A percentile compares a stretch with the other conserved stretches of the same genome.
Conservation (phyloP, 2,888 invertebrate genomes). For the Pristionchus fissidentatus region DNA sequence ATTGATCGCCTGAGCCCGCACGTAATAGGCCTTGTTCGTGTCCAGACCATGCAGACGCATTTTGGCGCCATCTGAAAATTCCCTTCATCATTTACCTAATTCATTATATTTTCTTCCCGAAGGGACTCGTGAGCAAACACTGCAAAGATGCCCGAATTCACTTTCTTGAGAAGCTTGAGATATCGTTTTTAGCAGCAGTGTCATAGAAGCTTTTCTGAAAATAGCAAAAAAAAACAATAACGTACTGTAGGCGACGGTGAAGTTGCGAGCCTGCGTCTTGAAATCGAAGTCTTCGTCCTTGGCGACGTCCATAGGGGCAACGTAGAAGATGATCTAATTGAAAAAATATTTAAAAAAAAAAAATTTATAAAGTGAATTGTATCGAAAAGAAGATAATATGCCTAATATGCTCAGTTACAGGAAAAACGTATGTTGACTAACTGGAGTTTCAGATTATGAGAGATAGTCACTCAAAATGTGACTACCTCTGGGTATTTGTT, state of each 20-base stretch:
- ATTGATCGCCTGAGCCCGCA: constrained; percentile 61
- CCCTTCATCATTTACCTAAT: neutral
- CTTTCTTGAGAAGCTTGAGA: no score
- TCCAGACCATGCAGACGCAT: constrained; percentile 55
- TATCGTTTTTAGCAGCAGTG: no score
- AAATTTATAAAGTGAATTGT: no score
- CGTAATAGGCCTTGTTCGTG: constrained; percentile 60
- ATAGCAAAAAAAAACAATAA: no score
- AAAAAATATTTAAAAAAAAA: neutral
- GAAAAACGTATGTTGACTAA: no score
- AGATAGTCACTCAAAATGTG: no score
- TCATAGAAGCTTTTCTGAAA: neutral
- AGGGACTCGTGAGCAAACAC: constrained; percentile 20
- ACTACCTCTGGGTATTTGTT: no score
- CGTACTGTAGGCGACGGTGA: constrained; percentile 45
- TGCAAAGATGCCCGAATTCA: constrained; percentile 28
- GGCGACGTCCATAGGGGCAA: constrained; percentile 17
- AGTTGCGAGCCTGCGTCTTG: constrained; percentile 34
- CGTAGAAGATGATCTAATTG: constrained; percentile 42
- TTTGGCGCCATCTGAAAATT: constrained; percentile 47
- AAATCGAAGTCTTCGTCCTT: constrained; percentile 41
- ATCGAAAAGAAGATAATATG: no score
- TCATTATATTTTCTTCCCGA: constrained; percentile 26
- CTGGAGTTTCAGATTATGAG: no score
- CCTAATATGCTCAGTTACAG: no score